Evolutionary conservation across 2,888 invertebrate species (phyloP), one percentile per base, ranked within the genome.

Genomic region (Matsumyia berberina): DNA sequence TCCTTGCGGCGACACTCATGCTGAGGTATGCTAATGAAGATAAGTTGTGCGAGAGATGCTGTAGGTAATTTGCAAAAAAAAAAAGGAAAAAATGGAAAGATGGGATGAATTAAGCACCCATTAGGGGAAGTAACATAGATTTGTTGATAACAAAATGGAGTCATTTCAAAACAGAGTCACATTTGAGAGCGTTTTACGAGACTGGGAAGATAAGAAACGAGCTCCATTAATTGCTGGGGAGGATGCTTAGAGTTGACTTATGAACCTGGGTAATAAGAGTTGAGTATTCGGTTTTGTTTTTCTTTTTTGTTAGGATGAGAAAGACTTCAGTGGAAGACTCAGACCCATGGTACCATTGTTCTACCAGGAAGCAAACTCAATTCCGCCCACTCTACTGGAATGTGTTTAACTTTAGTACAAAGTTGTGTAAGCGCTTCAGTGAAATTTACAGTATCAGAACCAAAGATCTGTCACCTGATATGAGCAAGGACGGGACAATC

Each of bases 1-100:
- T 35, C 9, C 24, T 46, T 24, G 33, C 46, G 35, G 9, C 8
- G 35, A 35, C 2, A 35, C n/a, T n/a, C n/a, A n/a, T n/a, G 9
- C 2, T 53, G 12, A 17, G 39, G 51, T 73, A 19, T 33, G 33
- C 46, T 73, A 62, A 73, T 73, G 73, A 64, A 73, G 73, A 73
- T 55, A 64, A 64, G 73, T 64, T 67, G 37, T 49, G 12, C 19
- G 2, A 31, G 49, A 24, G 24, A 24, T 24, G 24, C 24, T n/a
- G 15, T 31, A 15, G 24, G 29, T 17, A 2, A 5, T 49, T 11
- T 1, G 7, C 0, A 12, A 51, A 51, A 31, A 12, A 7, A 31
- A 15, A 7, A n/a, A 12, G 29, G n/a, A 31, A n/a, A n/a, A n/a
- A n/a, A n/a, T n/a, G 11, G 51, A 53, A 53, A 24, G 11, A 11